Evolutionary conservation across 2,113 vertebrate species (phyloP), one percentile per base, ranked within the genome.

Genomic region (Paradisaea rubra): DNA sequence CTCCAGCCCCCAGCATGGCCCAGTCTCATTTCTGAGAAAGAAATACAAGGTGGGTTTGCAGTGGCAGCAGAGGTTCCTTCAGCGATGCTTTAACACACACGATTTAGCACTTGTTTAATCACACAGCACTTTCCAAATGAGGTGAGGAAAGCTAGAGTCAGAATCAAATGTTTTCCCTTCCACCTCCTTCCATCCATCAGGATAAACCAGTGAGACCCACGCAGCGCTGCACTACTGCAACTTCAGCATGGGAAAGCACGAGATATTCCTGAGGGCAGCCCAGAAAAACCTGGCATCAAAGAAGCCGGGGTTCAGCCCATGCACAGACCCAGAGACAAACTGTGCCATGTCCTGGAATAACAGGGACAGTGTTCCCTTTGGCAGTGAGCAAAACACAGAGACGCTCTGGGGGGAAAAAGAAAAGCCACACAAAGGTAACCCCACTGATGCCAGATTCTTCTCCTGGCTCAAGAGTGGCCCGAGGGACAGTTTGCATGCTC

Each of bases 391-490:
- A 78, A 86, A 28, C 74, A 57, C 50, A 22, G 18, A 77, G 78
- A 78, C 6, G 0, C 31, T 74, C 53, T 1, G 2, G 30, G 28
- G 12, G 7, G 17, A 2, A 15, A 5, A 25, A 60, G n/a, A 54
- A 89, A 91, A 81, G 17, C 5, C 53, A 52, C 39, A 65, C 92
- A 94, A 71, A 91, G 70, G 87, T 93, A 86, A 68, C 61, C 44
- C 31, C 65, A 21, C 56, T 20, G 53, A 31, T 79, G 89, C 81
- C 93, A 94, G 81, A 66, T 83, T 72, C 57, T 45, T 9, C 37
- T 37, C 1, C 45, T 57, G 56, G 56, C 80, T 92, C 30, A 37
- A 8, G 39, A 92, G 47, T 12, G 28, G 33, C 14, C 77, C 42
- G 47, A 89, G 47, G 79, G 61, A 45, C 73, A 57, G 53, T 56